Percentiles rank a stretch among this genome's conserved stretches.
Evolutionary conservation across 2,888 invertebrate genomes (phyloP).

Genomic region (Erpobdella octoculata): DNA sequence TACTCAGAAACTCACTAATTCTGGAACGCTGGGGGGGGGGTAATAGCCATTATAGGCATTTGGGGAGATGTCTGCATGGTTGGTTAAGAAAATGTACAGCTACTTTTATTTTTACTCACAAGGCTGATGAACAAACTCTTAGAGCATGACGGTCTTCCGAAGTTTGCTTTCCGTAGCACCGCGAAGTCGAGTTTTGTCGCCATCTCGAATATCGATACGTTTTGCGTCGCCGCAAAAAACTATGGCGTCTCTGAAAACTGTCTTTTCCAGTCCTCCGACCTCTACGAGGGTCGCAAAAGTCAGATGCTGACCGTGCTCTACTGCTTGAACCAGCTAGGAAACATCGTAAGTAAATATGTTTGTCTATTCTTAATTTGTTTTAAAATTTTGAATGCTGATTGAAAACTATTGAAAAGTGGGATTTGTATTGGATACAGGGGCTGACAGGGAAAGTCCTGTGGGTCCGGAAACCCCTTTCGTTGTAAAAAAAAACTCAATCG

Average conservation of each 20-base stretch:
- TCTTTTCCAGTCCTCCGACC: slow-evolving; percentile 35
- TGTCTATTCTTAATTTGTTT: neutral
- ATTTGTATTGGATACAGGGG: too few relatives aligned
- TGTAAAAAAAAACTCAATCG: too few relatives aligned
- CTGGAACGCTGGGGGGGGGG: too few relatives aligned
- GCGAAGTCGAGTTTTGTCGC: slow-evolving; percentile 31
- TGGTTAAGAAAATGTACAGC: too few relatives aligned
- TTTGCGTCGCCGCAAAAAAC: slow-evolving; percentile 31
- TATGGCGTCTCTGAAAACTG: slow-evolving; percentile 34
- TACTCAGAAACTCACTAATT: too few relatives aligned
- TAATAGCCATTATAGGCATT: too few relatives aligned
- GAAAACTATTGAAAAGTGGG: neutral
- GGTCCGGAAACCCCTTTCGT: too few relatives aligned
- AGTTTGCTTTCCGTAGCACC: slow-evolving; percentile 3
- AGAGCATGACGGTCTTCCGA: slow-evolving; percentile 17
- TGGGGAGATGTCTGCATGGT: too few relatives aligned
- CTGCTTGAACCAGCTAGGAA: slow-evolving; percentile 35
- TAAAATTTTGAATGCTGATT: neutral
- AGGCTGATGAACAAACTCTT: slow-evolving; percentile 21
- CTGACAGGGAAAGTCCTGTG: too few relatives aligned
- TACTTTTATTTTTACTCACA: too few relatives aligned
- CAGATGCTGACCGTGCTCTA: slow-evolving; percentile 35
- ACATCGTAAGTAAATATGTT: slow-evolving; percentile 21
- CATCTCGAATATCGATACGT: slow-evolving; percentile 35
- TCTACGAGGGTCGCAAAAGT: slow-evolving; percentile 35